Conservation (phyloP, 2,888 invertebrate species). For the Anthoptus insignis region DNA sequence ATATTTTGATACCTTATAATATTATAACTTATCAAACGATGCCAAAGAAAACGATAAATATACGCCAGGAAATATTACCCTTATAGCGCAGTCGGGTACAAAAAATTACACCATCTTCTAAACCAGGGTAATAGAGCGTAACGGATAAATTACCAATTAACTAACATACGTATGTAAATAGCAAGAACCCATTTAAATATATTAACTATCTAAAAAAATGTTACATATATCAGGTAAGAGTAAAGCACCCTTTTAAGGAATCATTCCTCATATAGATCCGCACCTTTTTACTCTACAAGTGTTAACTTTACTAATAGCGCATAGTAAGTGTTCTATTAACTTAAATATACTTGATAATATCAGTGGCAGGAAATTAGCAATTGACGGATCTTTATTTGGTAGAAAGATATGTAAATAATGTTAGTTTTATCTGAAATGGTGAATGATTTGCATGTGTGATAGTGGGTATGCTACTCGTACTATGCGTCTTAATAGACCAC, state of each 20-base stretch:
- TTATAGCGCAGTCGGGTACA: too few species aligned
- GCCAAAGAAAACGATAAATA: too few species aligned
- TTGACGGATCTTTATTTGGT: background rate
- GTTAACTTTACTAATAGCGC: background rate
- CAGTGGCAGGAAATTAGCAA: background rate
- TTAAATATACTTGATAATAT: background rate
- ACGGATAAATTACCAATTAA: background rate
- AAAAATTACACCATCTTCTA: too few species aligned
- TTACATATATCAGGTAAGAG: slow-evolving; percentile 9
- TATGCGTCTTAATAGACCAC: too few species aligned
- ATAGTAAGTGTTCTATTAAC: background rate
- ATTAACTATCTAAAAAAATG: slow-evolving; percentile 1
- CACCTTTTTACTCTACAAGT: background rate
- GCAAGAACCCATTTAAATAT: background rate
- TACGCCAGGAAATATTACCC: too few species aligned
- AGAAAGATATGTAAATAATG: background rate
- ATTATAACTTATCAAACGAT: too few species aligned
- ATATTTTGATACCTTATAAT: too few species aligned
- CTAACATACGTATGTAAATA: background rate
- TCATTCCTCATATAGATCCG: slow-evolving; percentile 13
- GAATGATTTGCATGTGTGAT: background rate
- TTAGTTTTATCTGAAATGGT: background rate
- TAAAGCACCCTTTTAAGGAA: slow-evolving; percentile 5
- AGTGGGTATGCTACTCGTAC: too few species aligned
- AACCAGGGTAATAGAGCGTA: background rate